These are phyloP conservation scores for Gymnodraco acuticeps DNA, from an alignment of 2,797 vertebrate genomes.

Conservation along the genomic window DNA sequence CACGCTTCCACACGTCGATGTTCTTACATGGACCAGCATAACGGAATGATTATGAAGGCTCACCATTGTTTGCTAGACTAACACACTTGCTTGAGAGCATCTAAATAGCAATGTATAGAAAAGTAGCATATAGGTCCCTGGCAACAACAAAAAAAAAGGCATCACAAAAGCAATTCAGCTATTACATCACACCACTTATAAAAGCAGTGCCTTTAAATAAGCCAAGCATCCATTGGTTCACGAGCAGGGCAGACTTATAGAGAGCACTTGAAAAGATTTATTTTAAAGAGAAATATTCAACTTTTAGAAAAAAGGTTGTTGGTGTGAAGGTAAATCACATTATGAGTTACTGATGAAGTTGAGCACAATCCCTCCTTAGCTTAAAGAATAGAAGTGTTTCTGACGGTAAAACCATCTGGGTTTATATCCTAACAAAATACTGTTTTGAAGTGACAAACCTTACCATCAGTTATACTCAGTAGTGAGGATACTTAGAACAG, in stretches of 20 bases:
- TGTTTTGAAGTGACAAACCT: constrained; percentile 9
- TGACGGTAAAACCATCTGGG: constrained; percentile 6
- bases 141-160: constrained; percentile 14
- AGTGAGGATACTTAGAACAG: constrained; percentile 21
- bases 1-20: constrained; percentile 38
- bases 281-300: constrained; percentile 39
- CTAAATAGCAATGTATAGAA: constrained; percentile 48
- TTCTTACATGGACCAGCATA: constrained; percentile 27
- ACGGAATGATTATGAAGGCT: constrained; percentile 26
- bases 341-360: constrained; percentile 27
- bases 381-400: constrained; percentile 18
- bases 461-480: not conserved
- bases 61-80: constrained; percentile 32
- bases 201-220: constrained; percentile 55
- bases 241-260: constrained; percentile 20
- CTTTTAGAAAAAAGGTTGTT: constrained; percentile 7
- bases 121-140: constrained; percentile 6
- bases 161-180: constrained; percentile 45
- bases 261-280: constrained; percentile 40
- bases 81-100: constrained; percentile 35
- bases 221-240: constrained; percentile 39
- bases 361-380: constrained; percentile 16
- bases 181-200: constrained; percentile 52
- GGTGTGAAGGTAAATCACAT: constrained; percentile 41
- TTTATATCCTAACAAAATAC: constrained; percentile 3